A percentile compares a stretch with the other conserved stretches of the same genome.
Conservation (phyloP, 1,140 invertebrate genomes). For the Lanistes nyassanus region DNA sequence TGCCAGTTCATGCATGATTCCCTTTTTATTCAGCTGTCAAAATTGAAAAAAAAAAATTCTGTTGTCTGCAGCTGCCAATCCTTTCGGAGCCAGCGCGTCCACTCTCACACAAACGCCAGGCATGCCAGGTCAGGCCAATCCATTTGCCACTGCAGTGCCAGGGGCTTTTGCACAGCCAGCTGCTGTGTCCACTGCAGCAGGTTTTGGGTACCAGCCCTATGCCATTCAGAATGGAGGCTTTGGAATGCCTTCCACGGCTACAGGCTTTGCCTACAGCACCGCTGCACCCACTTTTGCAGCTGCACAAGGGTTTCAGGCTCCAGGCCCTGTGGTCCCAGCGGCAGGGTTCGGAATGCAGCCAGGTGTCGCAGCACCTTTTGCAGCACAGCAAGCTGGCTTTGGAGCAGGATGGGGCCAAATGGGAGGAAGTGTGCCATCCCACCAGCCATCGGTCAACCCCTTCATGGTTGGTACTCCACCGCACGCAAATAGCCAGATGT, state of each 20-base stretch:
- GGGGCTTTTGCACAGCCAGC: conserved; percentile 26
- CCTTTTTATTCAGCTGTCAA: too few relatives aligned
- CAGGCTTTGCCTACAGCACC: conserved; percentile 21
- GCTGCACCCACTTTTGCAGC: not conserved
- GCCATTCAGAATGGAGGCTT: conserved; percentile 38
- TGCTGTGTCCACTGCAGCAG: conserved; percentile 30
- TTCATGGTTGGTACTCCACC: conserved; percentile 44
- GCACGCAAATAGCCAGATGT: not conserved
- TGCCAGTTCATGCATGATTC: conserved; percentile 3
- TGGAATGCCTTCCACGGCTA: conserved; percentile 16
- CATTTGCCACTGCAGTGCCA: conserved; percentile 29
- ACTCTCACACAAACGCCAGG: conserved; percentile 15
- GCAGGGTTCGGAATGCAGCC: conserved; percentile 28
- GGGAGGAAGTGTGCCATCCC: conserved; percentile 21
- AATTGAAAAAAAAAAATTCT: too few relatives aligned
- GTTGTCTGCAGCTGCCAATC: conserved; percentile 40
- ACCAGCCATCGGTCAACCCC: conserved; percentile 38
- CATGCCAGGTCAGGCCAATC: conserved; percentile 28
- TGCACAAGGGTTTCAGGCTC: conserved; percentile 28
- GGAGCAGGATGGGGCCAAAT: conserved; percentile 26
- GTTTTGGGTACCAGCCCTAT: conserved; percentile 20
- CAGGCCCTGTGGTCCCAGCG: not conserved
- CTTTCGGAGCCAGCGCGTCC: conserved; percentile 36
- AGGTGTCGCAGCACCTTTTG: not conserved
- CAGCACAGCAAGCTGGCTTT: conserved; percentile 31